Conservation (phyloP, 2,888 invertebrate genomes). For the Hoplodrina blanda region DNA sequence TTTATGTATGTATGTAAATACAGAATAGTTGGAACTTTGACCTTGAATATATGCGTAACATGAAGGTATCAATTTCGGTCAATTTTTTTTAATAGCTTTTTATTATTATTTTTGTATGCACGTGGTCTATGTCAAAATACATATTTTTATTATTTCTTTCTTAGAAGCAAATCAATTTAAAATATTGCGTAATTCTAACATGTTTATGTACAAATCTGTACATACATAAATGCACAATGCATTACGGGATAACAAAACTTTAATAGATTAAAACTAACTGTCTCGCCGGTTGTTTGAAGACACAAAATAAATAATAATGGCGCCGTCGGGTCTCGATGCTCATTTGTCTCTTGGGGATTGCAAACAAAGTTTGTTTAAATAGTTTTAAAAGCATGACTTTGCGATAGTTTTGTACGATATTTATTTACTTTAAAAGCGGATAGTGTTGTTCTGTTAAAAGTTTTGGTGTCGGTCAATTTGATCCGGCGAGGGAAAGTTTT, state of each 20-base stretch:
- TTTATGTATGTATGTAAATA: too few species aligned
- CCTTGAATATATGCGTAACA: too few species aligned
- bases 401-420: conserved; percentile 19
- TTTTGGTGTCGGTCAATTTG: conserved; percentile 7
- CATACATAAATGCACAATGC: neutral
- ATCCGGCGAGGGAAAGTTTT: neutral
- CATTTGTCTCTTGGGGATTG: conserved; percentile 28
- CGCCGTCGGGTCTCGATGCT: conserved; percentile 55
- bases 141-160: too few species aligned
- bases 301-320: conserved; percentile 43
- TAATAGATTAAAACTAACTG: conserved; percentile 10
- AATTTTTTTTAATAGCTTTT: too few species aligned
- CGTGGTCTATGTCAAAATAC: too few species aligned
- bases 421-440: conserved; percentile 22
- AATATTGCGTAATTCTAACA: too few species aligned
- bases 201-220: too few species aligned
- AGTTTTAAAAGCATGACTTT: conserved; percentile 47
- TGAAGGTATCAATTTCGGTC: too few species aligned
- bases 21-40: too few species aligned
- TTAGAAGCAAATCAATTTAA: too few species aligned
- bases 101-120: too few species aligned
- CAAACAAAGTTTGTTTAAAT: conserved; percentile 51
- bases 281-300: neutral
- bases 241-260: conserved; percentile 17
- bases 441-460: conserved; percentile 14